phyloP scores from a whole-genome alignment of 2,888 invertebrate species.

The Anoplius nigerrimus region DNA sequence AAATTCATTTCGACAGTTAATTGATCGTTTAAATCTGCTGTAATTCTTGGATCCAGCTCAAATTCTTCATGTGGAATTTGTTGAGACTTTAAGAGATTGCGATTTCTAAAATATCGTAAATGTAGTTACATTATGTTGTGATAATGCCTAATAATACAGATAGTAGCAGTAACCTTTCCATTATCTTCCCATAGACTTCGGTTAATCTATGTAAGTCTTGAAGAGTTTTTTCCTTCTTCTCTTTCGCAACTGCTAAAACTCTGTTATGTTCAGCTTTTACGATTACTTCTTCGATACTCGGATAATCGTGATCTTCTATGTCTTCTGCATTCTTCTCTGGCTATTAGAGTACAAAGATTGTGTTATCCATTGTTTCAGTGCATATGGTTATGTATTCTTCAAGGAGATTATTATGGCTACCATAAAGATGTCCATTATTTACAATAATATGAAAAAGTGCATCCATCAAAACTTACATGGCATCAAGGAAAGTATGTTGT shows the following conservation, averaged over 20 bases:
- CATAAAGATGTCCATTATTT: too few relatives aligned
- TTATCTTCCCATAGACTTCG: constrained; percentile 78
- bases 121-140: constrained; percentile 4
- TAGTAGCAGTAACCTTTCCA: constrained; percentile 75
- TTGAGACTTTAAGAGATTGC: constrained; percentile 79
- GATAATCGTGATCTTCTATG: constrained; percentile 69
- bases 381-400: too few relatives aligned
- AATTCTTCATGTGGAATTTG: constrained; percentile 79
- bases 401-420: too few relatives aligned
- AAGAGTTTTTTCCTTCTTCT: constrained; percentile 80
- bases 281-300: constrained; percentile 82
- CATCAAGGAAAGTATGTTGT: too few relatives aligned
- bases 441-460: too few relatives aligned
- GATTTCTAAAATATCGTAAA: constrained; percentile 75
- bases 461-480: too few relatives aligned
- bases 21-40: constrained; percentile 79
- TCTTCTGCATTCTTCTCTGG: constrained; percentile 65
- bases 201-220: constrained; percentile 77
- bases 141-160: constrained; percentile 25
- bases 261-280: constrained; percentile 82
- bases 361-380: too few relatives aligned
- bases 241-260: constrained; percentile 79
- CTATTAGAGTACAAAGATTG: constrained; percentile 14
- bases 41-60: constrained; percentile 82
- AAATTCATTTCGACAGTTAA: constrained; percentile 80